Conservation (phyloP, 1,140 invertebrate genomes). For the Drosophila lowei region DNA sequence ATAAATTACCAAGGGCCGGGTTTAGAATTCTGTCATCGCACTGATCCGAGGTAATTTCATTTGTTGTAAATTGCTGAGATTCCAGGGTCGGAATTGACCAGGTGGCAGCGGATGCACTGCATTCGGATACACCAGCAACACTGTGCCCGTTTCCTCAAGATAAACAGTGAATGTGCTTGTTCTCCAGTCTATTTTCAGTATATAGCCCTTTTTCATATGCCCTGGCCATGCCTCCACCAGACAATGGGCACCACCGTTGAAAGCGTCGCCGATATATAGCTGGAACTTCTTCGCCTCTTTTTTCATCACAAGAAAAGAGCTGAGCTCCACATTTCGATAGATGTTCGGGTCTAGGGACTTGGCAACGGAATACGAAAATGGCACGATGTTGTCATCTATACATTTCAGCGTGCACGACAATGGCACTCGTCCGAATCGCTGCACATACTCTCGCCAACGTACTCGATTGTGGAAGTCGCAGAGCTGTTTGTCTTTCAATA, state of each 20-base stretch:
- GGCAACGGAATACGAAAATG: slow-evolving; percentile 94
- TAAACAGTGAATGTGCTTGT: slow-evolving; percentile 88
- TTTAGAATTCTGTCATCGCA: no score
- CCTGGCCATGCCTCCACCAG: slow-evolving; percentile 85
- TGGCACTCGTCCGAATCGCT: neutral
- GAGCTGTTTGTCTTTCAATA: slow-evolving; percentile 63
- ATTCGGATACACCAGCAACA: slow-evolving; percentile 63
- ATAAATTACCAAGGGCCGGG: no score
- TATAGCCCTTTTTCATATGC: slow-evolving; percentile 87
- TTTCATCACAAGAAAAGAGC: slow-evolving; percentile 88
- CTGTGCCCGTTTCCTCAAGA: slow-evolving; percentile 89
- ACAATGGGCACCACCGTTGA: slow-evolving; percentile 90
- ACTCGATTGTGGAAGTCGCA: slow-evolving; percentile 78
- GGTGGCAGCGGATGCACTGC: slow-evolving; percentile 39
- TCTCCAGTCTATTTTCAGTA: slow-evolving; percentile 89
- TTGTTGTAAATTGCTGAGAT: no score
- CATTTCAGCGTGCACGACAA: slow-evolving; percentile 61
- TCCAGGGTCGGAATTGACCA: slow-evolving; percentile 16
- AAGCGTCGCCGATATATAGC: slow-evolving; percentile 85
- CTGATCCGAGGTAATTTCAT: no score
- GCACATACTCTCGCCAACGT: neutral
- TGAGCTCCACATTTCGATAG: slow-evolving; percentile 93
- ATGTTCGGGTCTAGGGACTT: slow-evolving; percentile 92
- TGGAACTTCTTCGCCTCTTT: slow-evolving; percentile 84
- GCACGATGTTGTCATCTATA: slow-evolving; percentile 85